Evolutionary conservation across 2,888 invertebrate species (phyloP).

Genomic region (Parapristionchus giblindavisi): DNA sequence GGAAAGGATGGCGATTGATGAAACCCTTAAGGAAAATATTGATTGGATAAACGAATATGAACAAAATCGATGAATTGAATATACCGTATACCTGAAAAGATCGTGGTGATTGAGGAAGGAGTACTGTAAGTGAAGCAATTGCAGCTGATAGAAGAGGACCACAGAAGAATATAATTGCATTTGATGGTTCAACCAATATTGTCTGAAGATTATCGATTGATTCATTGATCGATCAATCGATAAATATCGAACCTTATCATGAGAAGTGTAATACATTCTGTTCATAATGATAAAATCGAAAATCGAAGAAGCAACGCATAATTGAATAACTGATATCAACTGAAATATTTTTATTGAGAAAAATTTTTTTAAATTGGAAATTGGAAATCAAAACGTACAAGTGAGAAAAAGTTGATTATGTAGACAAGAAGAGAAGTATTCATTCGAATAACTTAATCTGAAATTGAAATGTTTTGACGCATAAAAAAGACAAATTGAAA

Average conservation of each 20-base stretch:
- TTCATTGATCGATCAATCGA: background rate
- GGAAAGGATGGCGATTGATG: constrained; percentile 35
- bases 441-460: constrained; percentile 11
- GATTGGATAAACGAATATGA: background rate
- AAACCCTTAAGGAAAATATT: background rate
- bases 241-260: constrained; percentile 14
- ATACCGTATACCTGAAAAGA: constrained; percentile 6
- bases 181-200: constrained; percentile 19
- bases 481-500: background rate
- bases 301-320: constrained; percentile 36
- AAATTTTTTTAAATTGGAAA: background rate
- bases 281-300: constrained; percentile 39
- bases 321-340: constrained; percentile 31
- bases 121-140: constrained; percentile 21
- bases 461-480: background rate
- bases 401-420: constrained; percentile 36
- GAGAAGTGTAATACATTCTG: constrained; percentile 38
- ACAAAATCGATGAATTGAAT: background rate
- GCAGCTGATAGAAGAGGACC: constrained; percentile 28
- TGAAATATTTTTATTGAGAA: background rate
- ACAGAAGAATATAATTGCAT: constrained; percentile 30
- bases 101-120: constrained; percentile 11
- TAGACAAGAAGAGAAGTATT: constrained; percentile 35
- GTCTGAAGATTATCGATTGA: background rate
- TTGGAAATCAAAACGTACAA: constrained; percentile 2